phyloP scores from a whole-genome alignment of 2,113 vertebrate species.

The Perccottus glenii region DNA sequence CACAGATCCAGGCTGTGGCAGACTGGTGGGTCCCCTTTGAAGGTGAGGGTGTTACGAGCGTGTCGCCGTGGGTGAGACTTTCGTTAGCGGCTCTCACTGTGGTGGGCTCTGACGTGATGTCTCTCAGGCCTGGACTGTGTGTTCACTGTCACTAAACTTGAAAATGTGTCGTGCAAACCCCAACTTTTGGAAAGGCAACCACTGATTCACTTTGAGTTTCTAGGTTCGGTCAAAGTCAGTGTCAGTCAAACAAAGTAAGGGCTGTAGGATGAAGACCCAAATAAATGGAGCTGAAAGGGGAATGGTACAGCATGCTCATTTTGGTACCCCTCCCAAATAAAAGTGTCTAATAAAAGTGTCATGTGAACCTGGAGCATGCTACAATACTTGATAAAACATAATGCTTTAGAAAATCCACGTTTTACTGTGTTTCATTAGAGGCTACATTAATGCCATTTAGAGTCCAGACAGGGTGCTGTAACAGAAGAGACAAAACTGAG shows the following conservation, averaged over 20 bases:
- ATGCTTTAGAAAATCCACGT: constrained; percentile 42
- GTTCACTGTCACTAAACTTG: constrained; percentile 58
- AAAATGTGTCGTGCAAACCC: constrained; percentile 50
- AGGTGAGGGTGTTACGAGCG: constrained; percentile 52
- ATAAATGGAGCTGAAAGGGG: not conserved
- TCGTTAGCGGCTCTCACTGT: constrained; percentile 56
- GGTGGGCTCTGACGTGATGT: constrained; percentile 61
- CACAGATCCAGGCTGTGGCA: constrained; percentile 61
- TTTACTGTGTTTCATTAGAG: constrained; percentile 40
- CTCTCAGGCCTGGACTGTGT: constrained; percentile 43
- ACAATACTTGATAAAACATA: not conserved
- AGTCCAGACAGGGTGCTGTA: constrained; percentile 28
- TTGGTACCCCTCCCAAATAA: not conserved
- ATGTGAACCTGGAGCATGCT: not conserved
- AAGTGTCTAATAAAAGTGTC: not conserved
- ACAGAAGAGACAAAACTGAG: constrained; percentile 18
- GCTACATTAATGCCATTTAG: constrained; percentile 30
- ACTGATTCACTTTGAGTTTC: too few species aligned
- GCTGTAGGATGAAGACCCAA: not conserved
- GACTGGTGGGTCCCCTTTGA: constrained; percentile 64
- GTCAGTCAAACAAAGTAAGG: not conserved
- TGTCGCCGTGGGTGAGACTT: constrained; percentile 35
- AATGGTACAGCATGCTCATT: not conserved
- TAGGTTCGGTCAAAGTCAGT: too few species aligned
- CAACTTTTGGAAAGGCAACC: constrained; percentile 25